Evolutionary conservation across 2,113 vertebrate genomes (phyloP).

Genomic region (Epinephelus fuscoguttatus): DNA sequence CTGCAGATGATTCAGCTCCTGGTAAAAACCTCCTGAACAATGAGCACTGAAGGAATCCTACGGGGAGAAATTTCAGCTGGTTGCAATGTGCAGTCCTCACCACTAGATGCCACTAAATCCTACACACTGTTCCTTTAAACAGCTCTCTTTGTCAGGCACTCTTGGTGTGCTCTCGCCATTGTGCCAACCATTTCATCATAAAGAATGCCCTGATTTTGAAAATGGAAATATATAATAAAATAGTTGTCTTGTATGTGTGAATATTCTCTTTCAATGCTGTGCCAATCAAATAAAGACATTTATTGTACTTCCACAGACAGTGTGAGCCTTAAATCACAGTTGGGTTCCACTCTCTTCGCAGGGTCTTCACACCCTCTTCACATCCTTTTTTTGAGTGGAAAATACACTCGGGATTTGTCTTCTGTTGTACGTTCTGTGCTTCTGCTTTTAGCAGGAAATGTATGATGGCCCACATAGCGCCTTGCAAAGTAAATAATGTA

Average conservation of each 20-base stretch:
- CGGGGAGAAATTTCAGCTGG: too few relatives aligned
- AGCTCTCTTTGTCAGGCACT: neutral
- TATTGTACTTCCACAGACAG: conserved; percentile 14
- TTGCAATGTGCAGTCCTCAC: too few relatives aligned
- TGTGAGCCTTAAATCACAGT: conserved; percentile 39
- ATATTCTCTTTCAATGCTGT: neutral
- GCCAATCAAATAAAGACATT: conserved; percentile 37
- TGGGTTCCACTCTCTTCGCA: conserved; percentile 1
- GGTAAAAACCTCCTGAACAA: too few relatives aligned
- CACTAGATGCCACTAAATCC: too few relatives aligned
- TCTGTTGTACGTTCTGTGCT: neutral
- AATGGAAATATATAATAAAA: conserved; percentile 9
- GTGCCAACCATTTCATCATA: conserved; percentile 11
- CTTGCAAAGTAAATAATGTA: conserved; percentile 14
- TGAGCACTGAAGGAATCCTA: too few relatives aligned
- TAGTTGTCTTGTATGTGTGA: neutral
- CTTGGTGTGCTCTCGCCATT: neutral
- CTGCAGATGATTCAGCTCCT: too few relatives aligned
- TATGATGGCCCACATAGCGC: neutral
- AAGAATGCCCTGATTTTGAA: conserved; percentile 15
- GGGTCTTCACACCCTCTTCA: conserved; percentile 1
- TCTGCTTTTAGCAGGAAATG: conserved; percentile 17
- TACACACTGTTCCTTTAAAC: neutral
- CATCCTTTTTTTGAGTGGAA: conserved; percentile 10
- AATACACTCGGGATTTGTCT: conserved; percentile 1